Percentiles rank a stretch among this genome's conserved stretches.
These are phyloP conservation scores for Galagoides demidoff DNA, from an alignment of 2,797 vertebrate genomes.

Conservation along the genomic window DNA sequence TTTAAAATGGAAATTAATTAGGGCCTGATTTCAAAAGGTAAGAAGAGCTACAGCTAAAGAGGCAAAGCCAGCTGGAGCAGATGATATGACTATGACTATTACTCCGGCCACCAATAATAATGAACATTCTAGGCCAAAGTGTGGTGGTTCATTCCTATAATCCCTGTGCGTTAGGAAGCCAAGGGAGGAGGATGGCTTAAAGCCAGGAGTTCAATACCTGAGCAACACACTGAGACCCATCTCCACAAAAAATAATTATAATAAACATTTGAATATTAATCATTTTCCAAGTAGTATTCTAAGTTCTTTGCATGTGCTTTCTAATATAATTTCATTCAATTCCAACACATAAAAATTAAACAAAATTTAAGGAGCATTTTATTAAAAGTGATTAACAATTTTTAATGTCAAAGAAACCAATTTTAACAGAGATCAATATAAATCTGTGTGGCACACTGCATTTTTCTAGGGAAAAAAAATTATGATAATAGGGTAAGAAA, in stretches of 20 bases:
- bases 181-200: not conserved
- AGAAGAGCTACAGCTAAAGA: not conserved
- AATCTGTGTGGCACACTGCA: not conserved
- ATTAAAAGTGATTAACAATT: conserved; percentile 44
- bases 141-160: not conserved
- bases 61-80: not conserved
- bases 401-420: conserved; percentile 41
- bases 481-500: not conserved
- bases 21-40: conserved; percentile 32
- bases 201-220: not conserved
- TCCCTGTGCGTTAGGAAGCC: not conserved
- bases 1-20: conserved; percentile 30
- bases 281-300: not conserved
- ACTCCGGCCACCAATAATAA: not conserved
- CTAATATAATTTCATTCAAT: not conserved
- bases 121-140: not conserved
- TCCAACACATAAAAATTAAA: conserved; percentile 20
- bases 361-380: conserved; percentile 8
- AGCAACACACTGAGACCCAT: not conserved
- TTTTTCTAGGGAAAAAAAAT: not conserved
- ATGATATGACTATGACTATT: not conserved
- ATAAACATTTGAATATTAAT: not conserved
- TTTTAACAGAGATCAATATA: not conserved
- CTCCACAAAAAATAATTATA: not conserved
- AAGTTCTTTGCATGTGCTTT: not conserved